Percentiles rank a stretch among this genome's conserved stretches.
phyloP scores from a whole-genome alignment of 2,113 vertebrate genomes.

The Empidonax alnorum region DNA sequence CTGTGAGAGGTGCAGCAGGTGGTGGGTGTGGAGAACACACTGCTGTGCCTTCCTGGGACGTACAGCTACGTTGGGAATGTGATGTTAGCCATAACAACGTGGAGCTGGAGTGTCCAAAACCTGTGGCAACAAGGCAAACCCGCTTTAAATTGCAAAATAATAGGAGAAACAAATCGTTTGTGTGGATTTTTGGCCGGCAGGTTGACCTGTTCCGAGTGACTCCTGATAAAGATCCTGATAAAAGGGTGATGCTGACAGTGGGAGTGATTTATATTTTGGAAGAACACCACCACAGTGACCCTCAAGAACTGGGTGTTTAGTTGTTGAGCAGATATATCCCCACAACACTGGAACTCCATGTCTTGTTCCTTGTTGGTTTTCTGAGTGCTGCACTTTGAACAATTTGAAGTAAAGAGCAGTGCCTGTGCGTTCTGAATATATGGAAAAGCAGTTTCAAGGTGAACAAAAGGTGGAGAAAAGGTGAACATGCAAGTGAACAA shows the following conservation, averaged over 20 bases:
- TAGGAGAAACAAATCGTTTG: background rate
- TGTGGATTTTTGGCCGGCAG: background rate
- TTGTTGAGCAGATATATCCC: background rate
- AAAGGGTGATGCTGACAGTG: background rate
- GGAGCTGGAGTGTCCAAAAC: background rate
- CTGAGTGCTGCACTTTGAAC: background rate
- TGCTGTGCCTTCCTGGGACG: background rate
- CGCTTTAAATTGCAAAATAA: background rate
- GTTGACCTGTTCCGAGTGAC: background rate
- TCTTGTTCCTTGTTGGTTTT: background rate
- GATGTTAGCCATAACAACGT: background rate
- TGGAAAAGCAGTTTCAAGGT: background rate
- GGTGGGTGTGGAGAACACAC: background rate
- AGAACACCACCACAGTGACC: background rate
- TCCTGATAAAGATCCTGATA: background rate
- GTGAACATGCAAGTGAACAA: background rate
- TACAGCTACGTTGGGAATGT: background rate
- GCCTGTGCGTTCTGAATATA: background rate
- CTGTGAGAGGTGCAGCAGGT: background rate
- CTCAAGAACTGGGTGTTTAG: background rate
- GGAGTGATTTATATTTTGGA: background rate
- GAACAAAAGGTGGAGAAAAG: constrained; percentile 3
- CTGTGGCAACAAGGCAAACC: background rate
- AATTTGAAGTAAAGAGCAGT: background rate
- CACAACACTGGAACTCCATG: background rate